These are phyloP conservation scores for Goniozus legneri DNA, from an alignment of 1,140 invertebrate genomes.

Conservation along the genomic window DNA sequence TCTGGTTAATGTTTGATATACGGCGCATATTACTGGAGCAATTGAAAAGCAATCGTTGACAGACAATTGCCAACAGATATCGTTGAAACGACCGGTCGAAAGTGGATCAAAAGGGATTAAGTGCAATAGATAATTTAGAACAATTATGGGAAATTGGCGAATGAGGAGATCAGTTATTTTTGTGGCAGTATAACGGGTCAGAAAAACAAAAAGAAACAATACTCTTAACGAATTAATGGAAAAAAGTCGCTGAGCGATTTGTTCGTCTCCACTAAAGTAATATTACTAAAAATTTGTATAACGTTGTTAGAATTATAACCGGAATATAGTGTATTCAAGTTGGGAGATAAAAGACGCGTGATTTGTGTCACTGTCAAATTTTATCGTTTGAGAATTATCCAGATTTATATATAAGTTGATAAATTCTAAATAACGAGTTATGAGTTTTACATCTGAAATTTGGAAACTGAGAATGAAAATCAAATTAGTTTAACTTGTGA, in stretches of 20 bases:
- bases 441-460: background rate
- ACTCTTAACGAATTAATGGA: background rate
- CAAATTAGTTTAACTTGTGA: background rate
- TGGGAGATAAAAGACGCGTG: too few relatives aligned
- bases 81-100: too few relatives aligned
- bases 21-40: background rate
- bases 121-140: too few relatives aligned
- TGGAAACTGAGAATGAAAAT: background rate
- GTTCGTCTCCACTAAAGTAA: conserved; percentile 9
- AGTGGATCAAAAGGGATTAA: too few relatives aligned
- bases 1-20: background rate
- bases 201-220: too few relatives aligned
- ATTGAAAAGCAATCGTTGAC: background rate
- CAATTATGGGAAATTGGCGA: background rate
- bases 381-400: too few relatives aligned
- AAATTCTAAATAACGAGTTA: background rate
- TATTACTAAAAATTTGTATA: conserved; percentile 12
- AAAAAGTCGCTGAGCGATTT: conserved; percentile 19
- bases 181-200: background rate
- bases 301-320: conserved; percentile 7
- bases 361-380: too few relatives aligned
- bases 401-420: background rate
- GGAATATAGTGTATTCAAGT: conserved; percentile 3
- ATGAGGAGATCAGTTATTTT: background rate
- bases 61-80: too few relatives aligned